phyloP scores from a whole-genome alignment of 2,888 invertebrate species.

The Bruchidius siliquastri region DNA sequence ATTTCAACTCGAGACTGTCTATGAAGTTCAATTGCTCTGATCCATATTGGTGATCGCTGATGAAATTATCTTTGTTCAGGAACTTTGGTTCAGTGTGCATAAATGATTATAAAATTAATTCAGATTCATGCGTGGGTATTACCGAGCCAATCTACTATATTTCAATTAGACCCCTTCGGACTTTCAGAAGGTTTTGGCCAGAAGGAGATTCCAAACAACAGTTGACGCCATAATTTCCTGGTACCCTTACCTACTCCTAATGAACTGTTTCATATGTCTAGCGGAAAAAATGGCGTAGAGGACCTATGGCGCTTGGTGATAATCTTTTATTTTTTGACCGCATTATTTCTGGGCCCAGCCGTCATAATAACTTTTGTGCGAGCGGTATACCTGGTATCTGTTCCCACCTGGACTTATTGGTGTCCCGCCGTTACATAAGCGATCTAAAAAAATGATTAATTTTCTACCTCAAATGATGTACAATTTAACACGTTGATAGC shows the following conservation, averaged over 20 bases:
- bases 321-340: background rate
- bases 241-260: background rate
- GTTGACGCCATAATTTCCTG: background rate
- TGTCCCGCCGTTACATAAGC: background rate
- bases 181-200: too few relatives aligned
- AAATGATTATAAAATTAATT: too few relatives aligned
- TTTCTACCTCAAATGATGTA: constrained; percentile 1
- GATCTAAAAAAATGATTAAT: background rate
- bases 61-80: too few relatives aligned
- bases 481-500: constrained; percentile 1
- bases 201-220: too few relatives aligned
- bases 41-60: too few relatives aligned
- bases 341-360: background rate
- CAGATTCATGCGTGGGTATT: too few relatives aligned
- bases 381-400: background rate
- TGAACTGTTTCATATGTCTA: background rate
- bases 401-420: background rate
- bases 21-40: too few relatives aligned
- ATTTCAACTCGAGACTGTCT: too few relatives aligned
- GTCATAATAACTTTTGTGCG: background rate
- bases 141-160: too few relatives aligned
- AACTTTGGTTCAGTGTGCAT: too few relatives aligned
- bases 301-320: background rate
- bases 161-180: too few relatives aligned
- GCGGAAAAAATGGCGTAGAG: background rate